Percentiles rank a stretch among this genome's conserved stretches.
Conservation (phyloP, 2,888 invertebrate species). For the Leptopterna dolabrata region DNA sequence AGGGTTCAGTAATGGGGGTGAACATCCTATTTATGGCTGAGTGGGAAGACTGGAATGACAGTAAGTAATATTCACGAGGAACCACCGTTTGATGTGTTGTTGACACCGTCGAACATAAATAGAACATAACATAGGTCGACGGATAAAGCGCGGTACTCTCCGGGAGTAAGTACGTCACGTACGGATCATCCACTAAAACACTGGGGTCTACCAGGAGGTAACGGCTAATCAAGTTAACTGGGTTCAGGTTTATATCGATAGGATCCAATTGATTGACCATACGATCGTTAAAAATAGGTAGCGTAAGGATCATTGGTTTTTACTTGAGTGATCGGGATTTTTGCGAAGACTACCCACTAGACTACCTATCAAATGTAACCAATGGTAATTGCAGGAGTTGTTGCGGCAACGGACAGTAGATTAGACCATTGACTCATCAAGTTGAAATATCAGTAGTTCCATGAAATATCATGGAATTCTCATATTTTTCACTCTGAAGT, state of each 20-base stretch:
- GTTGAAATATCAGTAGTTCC: too few species aligned
- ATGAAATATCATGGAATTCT: too few species aligned
- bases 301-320: too few species aligned
- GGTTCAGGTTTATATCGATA: background rate
- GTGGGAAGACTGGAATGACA: background rate
- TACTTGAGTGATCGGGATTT: too few species aligned
- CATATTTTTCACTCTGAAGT: too few species aligned
- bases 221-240: background rate
- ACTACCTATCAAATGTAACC: too few species aligned
- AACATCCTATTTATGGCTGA: background rate
- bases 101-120: background rate
- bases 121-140: background rate
- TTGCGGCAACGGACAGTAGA: too few species aligned
- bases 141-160: background rate
- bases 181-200: background rate
- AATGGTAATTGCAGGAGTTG: too few species aligned
- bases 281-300: too few species aligned
- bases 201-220: background rate
- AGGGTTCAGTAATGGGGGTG: background rate
- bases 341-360: too few species aligned
- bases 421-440: too few species aligned
- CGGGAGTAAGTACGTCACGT: background rate
- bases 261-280: background rate
- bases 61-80: background rate
- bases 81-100: background rate